These are phyloP conservation scores for Brachionichthys hirsutus DNA, from an alignment of 2,113 vertebrate genomes.

Conservation along the genomic window DNA sequence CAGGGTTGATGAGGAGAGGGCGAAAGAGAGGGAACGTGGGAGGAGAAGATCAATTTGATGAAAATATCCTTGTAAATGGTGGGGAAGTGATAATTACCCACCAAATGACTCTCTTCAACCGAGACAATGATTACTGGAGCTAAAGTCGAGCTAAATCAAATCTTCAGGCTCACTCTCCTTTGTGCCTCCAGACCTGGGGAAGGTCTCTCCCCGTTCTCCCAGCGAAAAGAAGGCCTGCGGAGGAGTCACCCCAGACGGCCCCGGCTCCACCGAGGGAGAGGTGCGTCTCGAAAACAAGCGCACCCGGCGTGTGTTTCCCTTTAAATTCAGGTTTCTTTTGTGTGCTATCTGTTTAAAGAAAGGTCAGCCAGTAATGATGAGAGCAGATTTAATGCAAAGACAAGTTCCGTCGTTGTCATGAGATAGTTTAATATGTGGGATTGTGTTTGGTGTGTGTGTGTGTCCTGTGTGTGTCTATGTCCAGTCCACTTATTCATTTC, in stretches of 20 bases:
- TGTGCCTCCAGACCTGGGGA: conserved; percentile 42
- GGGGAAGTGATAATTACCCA: conserved; percentile 14
- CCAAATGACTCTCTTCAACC: conserved; percentile 25
- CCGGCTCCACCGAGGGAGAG: conserved; percentile 85
- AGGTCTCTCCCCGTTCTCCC: conserved; percentile 49
- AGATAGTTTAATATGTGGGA: neutral
- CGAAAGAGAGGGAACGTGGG: conserved; percentile 8
- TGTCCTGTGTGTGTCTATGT: conserved; percentile 10
- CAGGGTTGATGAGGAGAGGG: conserved; percentile 6
- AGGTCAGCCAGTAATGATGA: no score
- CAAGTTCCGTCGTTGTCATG: neutral
- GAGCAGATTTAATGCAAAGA: no score
- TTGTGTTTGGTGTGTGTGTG: conserved; percentile 20
- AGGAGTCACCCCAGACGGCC: conserved; percentile 77
- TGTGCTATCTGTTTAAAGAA: no score
- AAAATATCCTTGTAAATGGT: conserved; percentile 17
- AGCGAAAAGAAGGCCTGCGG: conserved; percentile 78
- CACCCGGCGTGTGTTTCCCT: no score
- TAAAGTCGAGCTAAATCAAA: neutral
- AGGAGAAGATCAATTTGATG: conserved; percentile 17
- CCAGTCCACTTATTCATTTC: conserved; percentile 44
- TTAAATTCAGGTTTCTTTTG: no score
- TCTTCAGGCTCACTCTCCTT: conserved; percentile 1
- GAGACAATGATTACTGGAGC: neutral
- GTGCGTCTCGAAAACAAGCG: conserved; percentile 80